These are phyloP conservation scores for Lateolabrax maculatus DNA, from an alignment of 2,797 vertebrate species.

Conservation along the genomic window DNA sequence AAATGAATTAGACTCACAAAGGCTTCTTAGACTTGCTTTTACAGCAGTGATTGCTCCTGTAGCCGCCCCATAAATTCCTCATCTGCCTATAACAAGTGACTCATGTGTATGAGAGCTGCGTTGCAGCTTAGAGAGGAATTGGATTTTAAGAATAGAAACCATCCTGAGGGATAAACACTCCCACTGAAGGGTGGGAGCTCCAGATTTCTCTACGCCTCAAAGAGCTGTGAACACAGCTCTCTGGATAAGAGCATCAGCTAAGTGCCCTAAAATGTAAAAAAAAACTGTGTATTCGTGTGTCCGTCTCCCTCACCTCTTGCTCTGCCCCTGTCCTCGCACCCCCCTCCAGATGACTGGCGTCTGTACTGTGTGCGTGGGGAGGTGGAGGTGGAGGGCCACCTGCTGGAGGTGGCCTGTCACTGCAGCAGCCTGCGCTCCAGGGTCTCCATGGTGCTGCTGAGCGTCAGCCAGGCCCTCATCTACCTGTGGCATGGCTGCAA, in stretches of 20 bases:
- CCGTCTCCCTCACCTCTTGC: not conserved
- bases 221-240: too few relatives aligned
- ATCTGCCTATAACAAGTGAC: not conserved
- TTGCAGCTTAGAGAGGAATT: not conserved
- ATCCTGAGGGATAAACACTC: too few relatives aligned
- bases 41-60: not conserved
- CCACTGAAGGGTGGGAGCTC: too few relatives aligned
- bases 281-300: not conserved
- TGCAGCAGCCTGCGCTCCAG: conserved; percentile 96
- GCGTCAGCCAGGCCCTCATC: conserved; percentile 90
- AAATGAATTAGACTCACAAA: not conserved
- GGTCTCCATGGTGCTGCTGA: conserved; percentile 94
- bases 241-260: too few relatives aligned
- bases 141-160: too few relatives aligned
- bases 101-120: not conserved
- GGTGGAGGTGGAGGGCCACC: conserved; percentile 90
- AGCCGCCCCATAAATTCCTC: not conserved
- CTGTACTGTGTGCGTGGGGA: conserved; percentile 95
- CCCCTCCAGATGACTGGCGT: conserved; percentile 91
- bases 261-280: not conserved
- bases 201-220: not conserved
- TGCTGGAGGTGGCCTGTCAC: conserved; percentile 95
- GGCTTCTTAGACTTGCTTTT: not conserved
- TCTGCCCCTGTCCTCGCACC: too few relatives aligned
- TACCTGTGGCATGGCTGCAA: conserved; percentile 98